phyloP scores from a whole-genome alignment of 2,113 vertebrate genomes.

The Carassius gibelio region DNA sequence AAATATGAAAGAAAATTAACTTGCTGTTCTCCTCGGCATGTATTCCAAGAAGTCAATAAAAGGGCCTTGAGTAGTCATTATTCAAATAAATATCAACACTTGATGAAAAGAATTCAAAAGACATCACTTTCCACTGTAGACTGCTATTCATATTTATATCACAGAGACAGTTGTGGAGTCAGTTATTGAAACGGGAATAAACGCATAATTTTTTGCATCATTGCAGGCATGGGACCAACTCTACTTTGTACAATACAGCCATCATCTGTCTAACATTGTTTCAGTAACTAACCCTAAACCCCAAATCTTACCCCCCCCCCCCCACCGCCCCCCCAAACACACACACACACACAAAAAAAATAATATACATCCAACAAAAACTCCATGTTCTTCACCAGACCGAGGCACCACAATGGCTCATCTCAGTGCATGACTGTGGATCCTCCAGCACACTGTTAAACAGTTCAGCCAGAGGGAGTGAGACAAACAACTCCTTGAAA shows the following conservation, averaged over 20 bases:
- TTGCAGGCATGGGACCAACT: conserved; percentile 76
- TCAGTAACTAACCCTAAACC: conserved; percentile 71
- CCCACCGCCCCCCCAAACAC: conserved; percentile 57
- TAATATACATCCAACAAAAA: conserved; percentile 71
- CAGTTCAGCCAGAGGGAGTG: conserved; percentile 59
- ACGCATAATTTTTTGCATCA: conserved; percentile 74
- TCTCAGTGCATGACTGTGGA: conserved; percentile 62
- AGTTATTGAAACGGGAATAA: conserved; percentile 80
- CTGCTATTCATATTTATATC: conserved; percentile 77
- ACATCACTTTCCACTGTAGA: conserved; percentile 69
- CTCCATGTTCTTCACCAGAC: conserved; percentile 64
- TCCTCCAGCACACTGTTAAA: conserved; percentile 61
- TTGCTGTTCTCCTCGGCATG: background rate
- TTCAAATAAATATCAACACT: background rate
- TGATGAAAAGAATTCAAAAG: conserved; percentile 30
- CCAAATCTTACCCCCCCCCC: conserved; percentile 29
- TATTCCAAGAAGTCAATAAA: background rate
- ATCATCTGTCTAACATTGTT: conserved; percentile 67
- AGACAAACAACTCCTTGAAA: conserved; percentile 8
- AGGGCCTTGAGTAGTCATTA: background rate
- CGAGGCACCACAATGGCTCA: conserved; percentile 64
- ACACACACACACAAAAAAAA: conserved; percentile 21
- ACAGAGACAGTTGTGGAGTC: conserved; percentile 78
- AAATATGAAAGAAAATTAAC: conserved; percentile 1
- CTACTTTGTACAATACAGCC: conserved; percentile 71